Evolutionary conservation across 2,797 vertebrate species (phyloP).

Genomic region (Forpus xanthops): DNA sequence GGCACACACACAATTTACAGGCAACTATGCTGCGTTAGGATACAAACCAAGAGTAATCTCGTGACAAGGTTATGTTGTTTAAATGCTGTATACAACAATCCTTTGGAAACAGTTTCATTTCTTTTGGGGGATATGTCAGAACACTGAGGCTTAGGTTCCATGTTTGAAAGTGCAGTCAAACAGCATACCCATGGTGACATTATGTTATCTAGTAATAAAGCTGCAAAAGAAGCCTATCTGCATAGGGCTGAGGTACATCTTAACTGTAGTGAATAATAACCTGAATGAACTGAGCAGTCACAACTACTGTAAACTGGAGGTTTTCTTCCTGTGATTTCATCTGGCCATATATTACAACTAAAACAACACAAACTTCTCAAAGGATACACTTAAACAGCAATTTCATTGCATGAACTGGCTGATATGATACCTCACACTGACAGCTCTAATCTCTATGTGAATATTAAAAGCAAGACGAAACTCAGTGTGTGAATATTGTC

Average conservation of each 20-base stretch:
- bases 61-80: neutral
- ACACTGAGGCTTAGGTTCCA: neutral
- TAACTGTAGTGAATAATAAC: neutral
- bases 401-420: neutral
- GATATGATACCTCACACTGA: neutral
- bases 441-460: neutral
- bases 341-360: neutral
- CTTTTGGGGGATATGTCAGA: neutral
- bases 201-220: neutral
- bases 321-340: neutral
- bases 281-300: neutral
- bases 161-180: neutral
- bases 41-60: neutral
- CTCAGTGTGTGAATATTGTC: neutral
- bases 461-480: neutral
- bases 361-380: neutral
- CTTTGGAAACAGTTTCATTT: neutral
- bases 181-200: neutral
- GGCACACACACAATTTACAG: neutral
- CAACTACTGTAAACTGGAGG: neutral
- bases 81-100: neutral
- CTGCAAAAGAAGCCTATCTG: neutral
- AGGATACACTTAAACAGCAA: neutral
- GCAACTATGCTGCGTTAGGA: neutral
- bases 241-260: neutral